Conservation (phyloP, 2,797 vertebrate genomes). For the Rhinichthys osculus region DNA sequence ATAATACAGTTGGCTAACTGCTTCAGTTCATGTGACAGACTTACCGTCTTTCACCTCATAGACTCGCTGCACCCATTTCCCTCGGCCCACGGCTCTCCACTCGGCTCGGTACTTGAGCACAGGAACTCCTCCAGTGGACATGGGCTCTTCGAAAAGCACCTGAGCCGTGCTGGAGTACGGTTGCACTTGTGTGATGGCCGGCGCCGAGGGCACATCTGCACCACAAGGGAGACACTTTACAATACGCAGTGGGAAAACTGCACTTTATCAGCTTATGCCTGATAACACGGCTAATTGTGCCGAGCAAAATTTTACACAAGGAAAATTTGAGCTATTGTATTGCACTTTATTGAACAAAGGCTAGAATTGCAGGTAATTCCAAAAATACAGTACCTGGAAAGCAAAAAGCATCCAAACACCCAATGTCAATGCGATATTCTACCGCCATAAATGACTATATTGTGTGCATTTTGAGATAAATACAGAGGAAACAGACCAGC, state of each 20-base stretch:
- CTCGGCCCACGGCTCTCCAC: slow-evolving; percentile 82
- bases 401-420: slow-evolving; percentile 7
- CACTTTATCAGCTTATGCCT: neutral
- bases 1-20: neutral
- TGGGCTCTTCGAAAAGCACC: slow-evolving; percentile 90
- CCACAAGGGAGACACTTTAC: slow-evolving; percentile 43
- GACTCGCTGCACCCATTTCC: slow-evolving; percentile 80
- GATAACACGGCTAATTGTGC: neutral
- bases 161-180: slow-evolving; percentile 93
- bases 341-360: slow-evolving; percentile 7
- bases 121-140: slow-evolving; percentile 91
- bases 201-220: slow-evolving; percentile 93
- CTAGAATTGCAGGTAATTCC: neutral
- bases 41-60: slow-evolving; percentile 88
- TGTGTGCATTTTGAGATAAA: slow-evolving; percentile 26
- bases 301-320: no score
- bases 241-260: neutral
- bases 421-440: slow-evolving; percentile 10
- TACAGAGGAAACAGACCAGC: slow-evolving; percentile 84
- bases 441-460: neutral
- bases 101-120: slow-evolving; percentile 90
- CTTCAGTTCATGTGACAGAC: slow-evolving; percentile 37
- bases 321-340: neutral
- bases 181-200: slow-evolving; percentile 85
- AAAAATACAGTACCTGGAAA: neutral